Percentiles rank a stretch among this genome's conserved stretches.
These are phyloP conservation scores for Brachymystax lenok DNA, from an alignment of 2,797 vertebrate species.

Conservation along the genomic window DNA sequence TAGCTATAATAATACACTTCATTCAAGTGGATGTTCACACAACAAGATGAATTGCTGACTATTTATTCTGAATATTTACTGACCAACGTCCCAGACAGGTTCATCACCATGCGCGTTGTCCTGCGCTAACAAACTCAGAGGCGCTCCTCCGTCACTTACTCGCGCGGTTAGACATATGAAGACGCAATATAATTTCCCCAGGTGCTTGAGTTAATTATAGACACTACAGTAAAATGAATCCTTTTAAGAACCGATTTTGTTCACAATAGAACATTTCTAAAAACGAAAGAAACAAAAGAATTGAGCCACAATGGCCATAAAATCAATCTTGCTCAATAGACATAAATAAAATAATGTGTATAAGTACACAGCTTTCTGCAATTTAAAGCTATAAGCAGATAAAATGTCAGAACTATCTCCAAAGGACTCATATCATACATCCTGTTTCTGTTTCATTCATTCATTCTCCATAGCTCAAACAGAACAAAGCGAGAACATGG, in stretches of 20 bases:
- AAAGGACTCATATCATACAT: not conserved
- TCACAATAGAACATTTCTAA: not conserved
- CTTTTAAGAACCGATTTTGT: not conserved
- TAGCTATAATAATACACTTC: not conserved
- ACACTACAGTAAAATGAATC: not conserved
- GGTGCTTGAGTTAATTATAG: not conserved
- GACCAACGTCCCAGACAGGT: not conserved
- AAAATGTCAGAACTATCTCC: not conserved
- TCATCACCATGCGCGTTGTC: too few species aligned
- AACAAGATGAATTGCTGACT: not conserved
- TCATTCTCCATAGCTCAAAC: conserved; percentile 8
- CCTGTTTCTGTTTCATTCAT: not conserved
- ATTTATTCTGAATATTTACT: not conserved
- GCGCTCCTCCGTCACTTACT: not conserved
- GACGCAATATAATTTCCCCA: not conserved
- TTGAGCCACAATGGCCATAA: not conserved
- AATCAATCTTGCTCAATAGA: not conserved
- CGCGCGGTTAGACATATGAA: not conserved
- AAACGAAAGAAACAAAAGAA: too few species aligned
- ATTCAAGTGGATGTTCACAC: not conserved
- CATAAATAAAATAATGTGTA: not conserved
- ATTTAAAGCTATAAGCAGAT: not conserved
- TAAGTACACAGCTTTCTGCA: not conserved
- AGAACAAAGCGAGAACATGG: conserved; percentile 67
- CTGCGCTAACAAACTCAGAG: too few species aligned